Conservation (phyloP, 2,113 vertebrate species). For the Chionomys nivalis region DNA sequence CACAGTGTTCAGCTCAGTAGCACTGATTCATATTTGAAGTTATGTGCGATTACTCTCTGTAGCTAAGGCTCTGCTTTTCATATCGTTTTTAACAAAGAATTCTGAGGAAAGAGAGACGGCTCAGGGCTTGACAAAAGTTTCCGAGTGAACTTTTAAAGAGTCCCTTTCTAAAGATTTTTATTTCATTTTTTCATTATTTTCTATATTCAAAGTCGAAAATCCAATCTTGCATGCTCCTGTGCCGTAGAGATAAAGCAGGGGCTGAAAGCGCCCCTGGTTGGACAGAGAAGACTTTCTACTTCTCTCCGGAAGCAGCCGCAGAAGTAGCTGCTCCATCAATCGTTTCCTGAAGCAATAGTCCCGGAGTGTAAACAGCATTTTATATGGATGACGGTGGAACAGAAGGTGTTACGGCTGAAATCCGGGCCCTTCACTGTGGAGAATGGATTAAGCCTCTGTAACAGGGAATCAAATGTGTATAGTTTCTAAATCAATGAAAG, state of each 20-base stretch:
- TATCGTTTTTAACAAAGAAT: conserved; percentile 82
- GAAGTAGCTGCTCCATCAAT: conserved; percentile 81
- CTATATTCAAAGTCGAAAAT: conserved; percentile 82
- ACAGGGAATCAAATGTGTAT: conserved; percentile 50
- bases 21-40: conserved; percentile 82
- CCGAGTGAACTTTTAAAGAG: conserved; percentile 80
- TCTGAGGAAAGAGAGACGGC: conserved; percentile 74
- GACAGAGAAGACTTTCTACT: conserved; percentile 79
- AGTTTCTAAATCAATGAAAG: conserved; percentile 68
- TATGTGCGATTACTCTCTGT: conserved; percentile 74
- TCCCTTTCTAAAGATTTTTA: conserved; percentile 73
- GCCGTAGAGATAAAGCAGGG: conserved; percentile 82
- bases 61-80: conserved; percentile 76
- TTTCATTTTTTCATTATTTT: conserved; percentile 72
- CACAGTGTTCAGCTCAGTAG: conserved; percentile 80
- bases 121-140: conserved; percentile 82
- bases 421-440: conserved; percentile 63
- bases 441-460: conserved; percentile 81
- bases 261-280: conserved; percentile 74
- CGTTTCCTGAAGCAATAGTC: conserved; percentile 83
- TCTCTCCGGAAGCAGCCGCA: conserved; percentile 44
- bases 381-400: conserved; percentile 72
- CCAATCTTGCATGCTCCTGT: conserved; percentile 84
- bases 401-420: conserved; percentile 73
- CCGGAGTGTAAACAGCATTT: conserved; percentile 85